Evolutionary conservation across 2,888 invertebrate genomes (phyloP), one percentile per base, ranked within the genome.

Genomic region (Drosophila nigritarsus): DNA sequence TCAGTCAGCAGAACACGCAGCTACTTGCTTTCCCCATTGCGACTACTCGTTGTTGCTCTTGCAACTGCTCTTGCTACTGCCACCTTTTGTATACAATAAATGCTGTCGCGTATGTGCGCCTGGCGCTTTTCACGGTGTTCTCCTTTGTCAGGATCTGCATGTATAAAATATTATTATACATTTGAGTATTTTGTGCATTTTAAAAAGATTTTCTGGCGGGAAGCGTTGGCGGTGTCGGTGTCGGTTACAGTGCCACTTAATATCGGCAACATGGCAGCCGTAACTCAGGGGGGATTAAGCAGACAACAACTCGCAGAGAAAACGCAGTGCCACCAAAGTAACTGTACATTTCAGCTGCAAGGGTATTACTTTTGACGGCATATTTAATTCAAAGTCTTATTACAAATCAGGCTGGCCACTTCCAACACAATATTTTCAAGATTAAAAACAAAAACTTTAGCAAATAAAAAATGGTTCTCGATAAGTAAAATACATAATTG

Each of bases 141-240:
- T 65, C 78, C 66, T 78, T 81, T 66, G 64, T 76, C 53, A 42
- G 56, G 51, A 69, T 38, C 63, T 51, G 80, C 60, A 51, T 40
- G n/a, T 74, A 42, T 54, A 50, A 60, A 65, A 77, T 81, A 67
- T 76, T 65, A 65, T 72, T 67, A 72, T 64, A 63, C 56, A 72
- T 73, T 64, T 63, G 66, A 42, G 62, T 50, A 66, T 66, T 70
- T 81, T 86, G 64, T 66, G 71, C 81, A 71, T 71, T 78, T 87
- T 71, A 74, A 78, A 70, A 74, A 66, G 73, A 65, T 49, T 49
- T 27, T 29, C 49, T 24, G 51, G 42, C 29, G 45, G 32, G 24
- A 20, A 15, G 24, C 15, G 20, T 5, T 42, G 42, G 42, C 42
- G 20, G 20, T 32, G 32, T 18, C 42, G 20, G 20, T 32, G 32